Base-by-base conservation (phyloP, 2,888 invertebrate species). In the Euphydryas editha region DNA sequence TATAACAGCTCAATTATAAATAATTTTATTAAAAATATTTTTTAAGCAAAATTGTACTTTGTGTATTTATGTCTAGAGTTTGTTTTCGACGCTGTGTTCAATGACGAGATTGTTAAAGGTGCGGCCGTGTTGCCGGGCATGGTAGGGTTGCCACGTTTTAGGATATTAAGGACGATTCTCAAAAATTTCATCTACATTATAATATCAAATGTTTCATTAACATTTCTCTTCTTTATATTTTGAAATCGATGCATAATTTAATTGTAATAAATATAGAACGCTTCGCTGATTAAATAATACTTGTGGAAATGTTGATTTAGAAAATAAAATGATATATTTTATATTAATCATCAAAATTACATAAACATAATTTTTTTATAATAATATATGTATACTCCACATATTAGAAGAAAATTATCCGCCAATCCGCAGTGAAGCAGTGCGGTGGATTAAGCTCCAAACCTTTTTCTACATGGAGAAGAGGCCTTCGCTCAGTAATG, bases 1-100 rank as follows among this genome's bases (percentile, higher is more conserved):
- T 72, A 69, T 68, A 70, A 73, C 69, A 57, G 69, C 74, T 75
- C 71, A 72, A 75, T 75, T 71, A 71, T 67, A 65, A 68, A 68
- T 67, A 68, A 72, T 73, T 71, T 75, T 71, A 73, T 71, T 73
- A 71, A 70, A 68, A 65, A 49, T 21, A 0, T 7, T 1, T 7
- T 39, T 8, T 13, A 55, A 18, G 15, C 44, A 10, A 46, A 20
- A 36, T 17, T 42, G 7, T 13, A 56, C 44, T n/a, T 37, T 62
- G 39, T 39, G 8, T 0, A 0, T 10, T 0, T 39, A 30, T 13
- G 0, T 3, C 0, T 51, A 51, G 47, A 51, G 51, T 42, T n/a
- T 13, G 30, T 24, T 58, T 63, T 63, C 4, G 6, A n/a, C 51
- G 15, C 24, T 15, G 13, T 1, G 21, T 15, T 39, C 0, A n/a